Evolutionary conservation across 2,797 vertebrate genomes (phyloP).

Genomic region (Eulemur mongoz): DNA sequence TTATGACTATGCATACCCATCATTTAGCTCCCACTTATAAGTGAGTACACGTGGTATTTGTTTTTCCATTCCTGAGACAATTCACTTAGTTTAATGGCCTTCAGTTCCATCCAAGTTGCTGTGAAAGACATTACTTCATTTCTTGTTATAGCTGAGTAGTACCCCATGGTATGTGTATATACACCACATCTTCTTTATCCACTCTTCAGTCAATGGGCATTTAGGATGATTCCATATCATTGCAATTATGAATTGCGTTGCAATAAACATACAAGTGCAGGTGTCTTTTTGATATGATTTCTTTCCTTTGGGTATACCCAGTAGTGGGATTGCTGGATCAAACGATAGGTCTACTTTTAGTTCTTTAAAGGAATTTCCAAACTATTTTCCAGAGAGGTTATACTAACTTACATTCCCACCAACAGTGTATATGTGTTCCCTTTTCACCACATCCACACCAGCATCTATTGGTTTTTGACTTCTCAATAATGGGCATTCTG

Average conservation of each 20-base stretch:
- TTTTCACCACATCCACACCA: not conserved
- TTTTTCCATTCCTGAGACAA: not conserved
- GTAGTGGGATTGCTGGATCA: not conserved
- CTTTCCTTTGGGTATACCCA: not conserved
- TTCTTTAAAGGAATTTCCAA: not conserved
- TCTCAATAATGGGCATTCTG: not conserved
- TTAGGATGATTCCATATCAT: not conserved
- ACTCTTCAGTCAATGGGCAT: not conserved
- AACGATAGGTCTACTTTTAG: not conserved
- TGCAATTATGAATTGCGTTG: not conserved
- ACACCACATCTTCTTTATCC: not conserved
- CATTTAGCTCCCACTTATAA: not conserved
- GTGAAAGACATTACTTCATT: not conserved
- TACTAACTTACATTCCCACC: not conserved
- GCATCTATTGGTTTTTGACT: not conserved
- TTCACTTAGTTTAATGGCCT: not conserved
- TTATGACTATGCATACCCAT: not conserved
- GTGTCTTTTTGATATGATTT: not conserved
- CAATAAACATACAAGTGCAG: not conserved
- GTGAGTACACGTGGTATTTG: not conserved
- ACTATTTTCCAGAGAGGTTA: not conserved
- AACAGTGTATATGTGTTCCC: not conserved
- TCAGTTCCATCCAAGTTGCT: not conserved
- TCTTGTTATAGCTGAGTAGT: not conserved
- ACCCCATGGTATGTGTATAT: no score